Evolutionary conservation across 2,113 vertebrate genomes (phyloP).

Genomic region (Platichthys flesus): DNA sequence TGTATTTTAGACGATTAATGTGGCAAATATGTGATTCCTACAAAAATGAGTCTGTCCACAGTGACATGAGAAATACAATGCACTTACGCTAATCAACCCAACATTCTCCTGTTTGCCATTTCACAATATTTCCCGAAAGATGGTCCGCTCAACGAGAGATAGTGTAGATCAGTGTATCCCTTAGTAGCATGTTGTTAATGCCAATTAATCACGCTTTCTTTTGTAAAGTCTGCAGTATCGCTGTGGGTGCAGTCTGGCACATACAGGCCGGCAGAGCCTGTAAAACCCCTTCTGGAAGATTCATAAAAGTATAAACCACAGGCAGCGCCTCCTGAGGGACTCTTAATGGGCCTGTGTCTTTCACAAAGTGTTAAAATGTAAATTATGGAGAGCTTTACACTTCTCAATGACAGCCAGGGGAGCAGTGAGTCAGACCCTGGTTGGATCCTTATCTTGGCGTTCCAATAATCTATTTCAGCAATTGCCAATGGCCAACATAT

Average conservation of each 20-base stretch:
- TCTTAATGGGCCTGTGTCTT: conserved; percentile 72
- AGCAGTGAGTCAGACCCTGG: conserved; percentile 41
- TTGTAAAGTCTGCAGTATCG: conserved; percentile 46
- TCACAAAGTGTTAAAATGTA: conserved; percentile 73
- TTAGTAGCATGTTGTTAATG: conserved; percentile 69
- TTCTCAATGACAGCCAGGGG: conserved; percentile 65
- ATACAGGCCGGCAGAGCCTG: conserved; percentile 57
- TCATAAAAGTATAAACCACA: conserved; percentile 72
- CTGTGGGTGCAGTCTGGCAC: conserved; percentile 61
- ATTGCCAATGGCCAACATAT: conserved; percentile 40
- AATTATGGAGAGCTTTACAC: conserved; percentile 71
- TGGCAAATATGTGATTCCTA: too few species aligned
- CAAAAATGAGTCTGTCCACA: too few species aligned
- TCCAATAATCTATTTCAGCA: conserved; percentile 44
- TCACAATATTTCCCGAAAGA: conserved; percentile 13
- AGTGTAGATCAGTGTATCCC: conserved; percentile 57
- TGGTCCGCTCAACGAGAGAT: conserved; percentile 50
- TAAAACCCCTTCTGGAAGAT: conserved; percentile 75
- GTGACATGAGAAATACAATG: too few species aligned
- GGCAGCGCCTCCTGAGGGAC: conserved; percentile 62
- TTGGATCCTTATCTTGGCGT: conserved; percentile 44
- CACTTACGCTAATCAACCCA: too few species aligned
- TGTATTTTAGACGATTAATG: too few species aligned
- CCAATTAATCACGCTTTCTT: conserved; percentile 66
- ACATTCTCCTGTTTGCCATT: too few species aligned